Evolutionary conservation across 2,888 invertebrate genomes (phyloP).

Genomic region (Elaeidobius kamerunicus): DNA sequence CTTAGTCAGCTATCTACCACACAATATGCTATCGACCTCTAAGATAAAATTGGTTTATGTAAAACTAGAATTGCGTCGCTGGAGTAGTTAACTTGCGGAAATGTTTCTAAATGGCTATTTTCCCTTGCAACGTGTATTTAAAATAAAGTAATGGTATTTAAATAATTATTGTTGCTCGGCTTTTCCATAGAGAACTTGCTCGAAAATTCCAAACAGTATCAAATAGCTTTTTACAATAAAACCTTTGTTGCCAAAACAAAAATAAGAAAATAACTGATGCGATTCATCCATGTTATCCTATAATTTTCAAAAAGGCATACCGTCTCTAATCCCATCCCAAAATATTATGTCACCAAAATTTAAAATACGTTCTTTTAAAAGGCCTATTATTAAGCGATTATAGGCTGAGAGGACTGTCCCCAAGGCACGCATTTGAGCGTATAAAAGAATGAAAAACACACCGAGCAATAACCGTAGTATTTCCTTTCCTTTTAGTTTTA

Average conservation of each 20-base stretch:
- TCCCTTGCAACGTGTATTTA: too few relatives aligned
- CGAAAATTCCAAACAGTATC: too few relatives aligned
- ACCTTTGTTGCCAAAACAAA: too few relatives aligned
- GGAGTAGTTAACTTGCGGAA: neutral
- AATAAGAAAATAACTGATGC: too few relatives aligned
- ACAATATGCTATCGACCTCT: slow-evolving; percentile 8
- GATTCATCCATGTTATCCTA: too few relatives aligned
- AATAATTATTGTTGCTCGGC: too few relatives aligned
- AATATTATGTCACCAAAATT: slow-evolving; percentile 23
- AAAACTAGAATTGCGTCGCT: neutral
- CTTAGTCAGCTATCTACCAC: slow-evolving; percentile 4
- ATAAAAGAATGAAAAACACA: slow-evolving; percentile 27
- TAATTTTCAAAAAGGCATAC: slow-evolving; percentile 2
- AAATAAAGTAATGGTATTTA: too few relatives aligned
- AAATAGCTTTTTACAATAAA: too few relatives aligned
- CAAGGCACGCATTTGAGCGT: slow-evolving; percentile 23
- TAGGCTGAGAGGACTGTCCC: slow-evolving; percentile 22
- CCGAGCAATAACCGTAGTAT: slow-evolving; percentile 34
- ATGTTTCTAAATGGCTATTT: too few relatives aligned
- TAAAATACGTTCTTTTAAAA: slow-evolving; percentile 14
- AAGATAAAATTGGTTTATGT: neutral
- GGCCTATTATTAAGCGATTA: slow-evolving; percentile 29
- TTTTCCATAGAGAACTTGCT: too few relatives aligned
- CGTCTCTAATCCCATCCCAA: slow-evolving; percentile 10
- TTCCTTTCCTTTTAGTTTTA: slow-evolving; percentile 45